Evolutionary conservation across 2,888 invertebrate species (phyloP).

Genomic region (Tenthredo notha): DNA sequence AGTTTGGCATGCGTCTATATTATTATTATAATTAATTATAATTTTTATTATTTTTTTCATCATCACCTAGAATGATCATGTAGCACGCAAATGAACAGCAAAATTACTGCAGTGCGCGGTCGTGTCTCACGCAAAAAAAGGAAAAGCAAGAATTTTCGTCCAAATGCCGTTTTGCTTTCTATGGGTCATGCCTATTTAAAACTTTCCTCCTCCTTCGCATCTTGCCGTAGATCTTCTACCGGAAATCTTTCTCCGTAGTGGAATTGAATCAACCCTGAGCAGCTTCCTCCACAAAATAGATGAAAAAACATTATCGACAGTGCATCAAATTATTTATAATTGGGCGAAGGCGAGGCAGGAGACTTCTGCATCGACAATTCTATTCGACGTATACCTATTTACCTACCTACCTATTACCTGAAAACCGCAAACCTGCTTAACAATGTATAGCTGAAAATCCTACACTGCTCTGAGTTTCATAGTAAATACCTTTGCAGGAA

Average conservation of each 20-base stretch:
- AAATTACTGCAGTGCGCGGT: neutral
- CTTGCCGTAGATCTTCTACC: neutral
- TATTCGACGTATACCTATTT: neutral
- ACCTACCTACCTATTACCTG: neutral
- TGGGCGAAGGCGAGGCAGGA: neutral
- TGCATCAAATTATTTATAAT: slow-evolving; percentile 51
- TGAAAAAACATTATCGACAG: slow-evolving; percentile 49
- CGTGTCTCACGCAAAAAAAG: neutral
- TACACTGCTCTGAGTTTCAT: neutral
- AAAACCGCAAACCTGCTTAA: slow-evolving; percentile 24
- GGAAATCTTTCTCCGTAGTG: slow-evolving; percentile 28
- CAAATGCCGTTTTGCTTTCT: neutral
- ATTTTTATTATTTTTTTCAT: neutral
- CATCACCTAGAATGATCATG: neutral
- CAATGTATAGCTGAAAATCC: neutral
- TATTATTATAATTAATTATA: neutral
- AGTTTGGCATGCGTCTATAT: neutral
- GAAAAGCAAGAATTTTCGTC: neutral
- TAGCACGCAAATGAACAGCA: neutral
- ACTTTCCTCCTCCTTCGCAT: neutral
- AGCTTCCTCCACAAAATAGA: slow-evolving; percentile 39
- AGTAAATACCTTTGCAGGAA: neutral
- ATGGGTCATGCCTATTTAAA: neutral
- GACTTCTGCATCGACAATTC: slow-evolving; percentile 14
- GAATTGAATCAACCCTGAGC: slow-evolving; percentile 46